phyloP scores from a whole-genome alignment of 2,113 vertebrate species.

The Noturus placidus region DNA sequence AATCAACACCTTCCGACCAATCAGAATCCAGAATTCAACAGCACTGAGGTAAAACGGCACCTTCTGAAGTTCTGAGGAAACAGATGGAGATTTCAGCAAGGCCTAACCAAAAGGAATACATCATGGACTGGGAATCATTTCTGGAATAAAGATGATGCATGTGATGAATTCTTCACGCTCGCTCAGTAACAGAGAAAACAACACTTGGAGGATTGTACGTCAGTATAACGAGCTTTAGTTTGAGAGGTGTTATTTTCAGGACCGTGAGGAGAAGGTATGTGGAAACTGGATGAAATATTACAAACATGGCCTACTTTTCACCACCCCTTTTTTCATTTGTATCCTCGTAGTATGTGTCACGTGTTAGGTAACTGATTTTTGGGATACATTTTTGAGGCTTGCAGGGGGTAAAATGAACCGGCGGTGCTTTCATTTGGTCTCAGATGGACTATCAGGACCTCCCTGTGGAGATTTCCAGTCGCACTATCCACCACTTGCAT shows the following conservation, averaged over 20 bases:
- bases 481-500: not conserved
- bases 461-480: not conserved
- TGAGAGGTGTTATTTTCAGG: not conserved
- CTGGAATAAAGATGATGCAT: not conserved
- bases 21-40: not conserved
- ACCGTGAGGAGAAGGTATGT: slow-evolving; percentile 1
- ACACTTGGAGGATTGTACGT: not conserved
- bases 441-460: not conserved
- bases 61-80: not conserved
- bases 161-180: not conserved
- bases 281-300: slow-evolving; percentile 20
- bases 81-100: not conserved
- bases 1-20: not conserved
- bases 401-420: not conserved
- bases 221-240: slow-evolving; percentile 4
- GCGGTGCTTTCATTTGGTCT: not conserved
- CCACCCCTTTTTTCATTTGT: not conserved
- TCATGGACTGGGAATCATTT: not conserved
- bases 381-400: not conserved
- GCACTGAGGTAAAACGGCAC: not conserved
- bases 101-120: not conserved
- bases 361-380: not conserved
- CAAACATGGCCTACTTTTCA: slow-evolving; percentile 18
- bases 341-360: not conserved
- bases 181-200: slow-evolving; percentile 6